Evolutionary conservation across 2,888 invertebrate genomes (phyloP).

Genomic region (Cremastinae sp.): DNA sequence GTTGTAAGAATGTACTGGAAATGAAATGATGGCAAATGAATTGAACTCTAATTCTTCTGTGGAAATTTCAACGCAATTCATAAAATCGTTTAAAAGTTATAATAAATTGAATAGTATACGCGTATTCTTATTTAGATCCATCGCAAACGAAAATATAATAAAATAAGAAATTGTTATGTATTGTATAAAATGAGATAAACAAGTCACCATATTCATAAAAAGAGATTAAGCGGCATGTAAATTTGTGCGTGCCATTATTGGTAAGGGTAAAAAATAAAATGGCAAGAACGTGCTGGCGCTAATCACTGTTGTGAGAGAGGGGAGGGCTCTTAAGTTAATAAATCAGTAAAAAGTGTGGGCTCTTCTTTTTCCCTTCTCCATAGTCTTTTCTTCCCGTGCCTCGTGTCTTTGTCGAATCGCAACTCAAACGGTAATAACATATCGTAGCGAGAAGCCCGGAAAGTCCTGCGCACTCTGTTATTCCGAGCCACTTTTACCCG

Average conservation of each 20-base stretch:
- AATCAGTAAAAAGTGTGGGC: conserved; percentile 68
- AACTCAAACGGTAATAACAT: conserved; percentile 78
- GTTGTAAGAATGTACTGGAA: too few relatives aligned
- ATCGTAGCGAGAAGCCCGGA: conserved; percentile 68
- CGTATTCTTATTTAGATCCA: too few relatives aligned
- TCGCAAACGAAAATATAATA: too few relatives aligned
- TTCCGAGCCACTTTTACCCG: conserved; percentile 73
- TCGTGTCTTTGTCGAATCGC: conserved; percentile 77
- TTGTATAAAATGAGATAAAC: neutral
- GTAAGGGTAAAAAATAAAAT: conserved; percentile 69
- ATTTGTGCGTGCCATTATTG: conserved; percentile 52
- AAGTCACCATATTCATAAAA: neutral
- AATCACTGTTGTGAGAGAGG: conserved; percentile 74
- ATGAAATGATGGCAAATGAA: too few relatives aligned
- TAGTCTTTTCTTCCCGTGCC: neutral
- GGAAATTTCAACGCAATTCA: too few relatives aligned
- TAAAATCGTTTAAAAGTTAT: too few relatives aligned
- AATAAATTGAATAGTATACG: too few relatives aligned
- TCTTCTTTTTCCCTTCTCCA: conserved; percentile 8
- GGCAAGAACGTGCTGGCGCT: conserved; percentile 64
- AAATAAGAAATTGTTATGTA: neutral
- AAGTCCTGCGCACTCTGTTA: conserved; percentile 73
- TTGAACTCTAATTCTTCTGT: too few relatives aligned
- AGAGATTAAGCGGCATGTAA: conserved; percentile 63
- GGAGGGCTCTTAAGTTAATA: conserved; percentile 68